Evolutionary conservation across 2,113 vertebrate genomes (phyloP).

Genomic region (Oryzias melastigma): DNA sequence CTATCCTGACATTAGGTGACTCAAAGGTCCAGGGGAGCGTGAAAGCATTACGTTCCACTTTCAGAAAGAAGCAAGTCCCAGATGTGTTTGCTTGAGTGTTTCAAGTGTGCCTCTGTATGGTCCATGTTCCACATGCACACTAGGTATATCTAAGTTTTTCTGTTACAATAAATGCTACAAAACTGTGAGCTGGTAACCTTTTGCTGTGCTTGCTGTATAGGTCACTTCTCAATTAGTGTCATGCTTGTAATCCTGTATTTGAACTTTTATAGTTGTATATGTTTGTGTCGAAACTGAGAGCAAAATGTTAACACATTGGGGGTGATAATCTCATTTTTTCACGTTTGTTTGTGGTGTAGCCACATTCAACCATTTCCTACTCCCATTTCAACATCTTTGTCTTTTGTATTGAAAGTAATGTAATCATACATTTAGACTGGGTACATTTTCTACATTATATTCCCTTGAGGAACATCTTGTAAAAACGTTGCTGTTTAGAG

Average conservation of each 20-base stretch:
- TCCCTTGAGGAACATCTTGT: too few relatives aligned
- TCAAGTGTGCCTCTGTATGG: slow-evolving; percentile 8
- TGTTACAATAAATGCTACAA: not conserved
- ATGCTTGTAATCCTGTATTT: not conserved
- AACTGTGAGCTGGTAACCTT: not conserved
- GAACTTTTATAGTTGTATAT: too few relatives aligned
- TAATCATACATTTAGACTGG: too few relatives aligned
- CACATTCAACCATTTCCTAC: too few relatives aligned
- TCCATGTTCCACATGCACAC: slow-evolving; percentile 36
- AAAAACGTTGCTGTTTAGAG: too few relatives aligned
- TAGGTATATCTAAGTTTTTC: slow-evolving; percentile 2
- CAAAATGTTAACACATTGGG: too few relatives aligned
- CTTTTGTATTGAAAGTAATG: too few relatives aligned
- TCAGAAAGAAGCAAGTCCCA: slow-evolving; percentile 50
- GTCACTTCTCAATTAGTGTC: not conserved
- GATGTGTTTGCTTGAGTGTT: slow-evolving; percentile 44
- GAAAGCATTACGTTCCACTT: slow-evolving; percentile 42
- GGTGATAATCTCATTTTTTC: too few relatives aligned
- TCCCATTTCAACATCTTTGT: too few relatives aligned
- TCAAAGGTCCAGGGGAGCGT: slow-evolving; percentile 55
- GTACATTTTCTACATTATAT: too few relatives aligned
- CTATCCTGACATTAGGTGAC: slow-evolving; percentile 50
- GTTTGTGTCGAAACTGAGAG: too few relatives aligned
- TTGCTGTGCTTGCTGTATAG: not conserved
- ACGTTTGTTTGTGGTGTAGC: too few relatives aligned